phyloP scores from a whole-genome alignment of 2,888 invertebrate species.

The Callinectes sapidus region DNA sequence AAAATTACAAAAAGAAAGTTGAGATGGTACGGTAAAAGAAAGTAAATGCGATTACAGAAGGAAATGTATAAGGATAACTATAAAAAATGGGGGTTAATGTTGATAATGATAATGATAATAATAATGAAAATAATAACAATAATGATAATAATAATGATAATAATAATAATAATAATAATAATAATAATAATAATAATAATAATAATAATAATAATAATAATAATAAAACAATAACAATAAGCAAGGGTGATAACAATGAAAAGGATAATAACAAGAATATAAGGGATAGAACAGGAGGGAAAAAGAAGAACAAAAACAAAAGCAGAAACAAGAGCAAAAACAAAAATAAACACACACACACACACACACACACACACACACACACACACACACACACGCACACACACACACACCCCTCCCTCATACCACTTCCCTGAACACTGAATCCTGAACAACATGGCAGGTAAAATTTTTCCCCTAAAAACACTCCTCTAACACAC shows the following conservation, averaged over 20 bases:
- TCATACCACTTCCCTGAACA: neutral
- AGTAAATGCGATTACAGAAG: neutral
- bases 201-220: too few relatives aligned
- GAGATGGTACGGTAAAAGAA: neutral
- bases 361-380: neutral
- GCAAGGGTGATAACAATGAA: too few relatives aligned
- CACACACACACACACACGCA: neutral
- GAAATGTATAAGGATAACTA: neutral
- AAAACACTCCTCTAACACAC: neutral
- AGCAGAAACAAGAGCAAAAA: neutral
- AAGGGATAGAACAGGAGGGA: neutral
- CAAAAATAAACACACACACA: neutral
- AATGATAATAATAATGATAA: too few relatives aligned
- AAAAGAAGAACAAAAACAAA: neutral
- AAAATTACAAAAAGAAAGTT: neutral
- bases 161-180: too few relatives aligned
- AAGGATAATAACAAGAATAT: too few relatives aligned
- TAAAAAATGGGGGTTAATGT: too few relatives aligned
- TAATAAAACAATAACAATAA: too few relatives aligned
- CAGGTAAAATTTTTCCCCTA: neutral
- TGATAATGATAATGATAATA: too few relatives aligned
- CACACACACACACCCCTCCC: neutral
- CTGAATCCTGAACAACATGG: neutral
- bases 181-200: too few relatives aligned
- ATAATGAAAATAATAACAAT: too few relatives aligned